Evolutionary conservation across 2,888 invertebrate species (phyloP), one percentile per base, ranked within the genome.

Genomic region (Acronicta aceris): DNA sequence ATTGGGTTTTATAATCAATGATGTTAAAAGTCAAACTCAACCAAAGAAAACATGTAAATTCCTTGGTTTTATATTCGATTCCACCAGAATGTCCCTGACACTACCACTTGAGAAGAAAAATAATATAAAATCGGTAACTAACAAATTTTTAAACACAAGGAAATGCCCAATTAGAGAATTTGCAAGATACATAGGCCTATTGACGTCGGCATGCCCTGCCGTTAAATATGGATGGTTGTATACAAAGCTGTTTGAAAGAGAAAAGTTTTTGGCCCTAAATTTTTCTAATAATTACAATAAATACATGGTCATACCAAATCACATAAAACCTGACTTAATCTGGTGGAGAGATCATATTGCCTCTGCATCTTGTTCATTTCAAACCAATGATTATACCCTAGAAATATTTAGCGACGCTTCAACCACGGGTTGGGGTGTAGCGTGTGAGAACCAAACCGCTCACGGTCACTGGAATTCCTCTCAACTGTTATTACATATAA

Each of bases 341-440:
- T 65, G 60, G 57, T 65, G 60, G 61, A 47, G 9, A 47, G 10
- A 50, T 17, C 42, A 65, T 9, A 60, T 60, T 33, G 21, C 17
- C 1, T 5, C 17, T 5, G 47, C 56, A 10, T 36, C 15, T 36
- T 45, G 15, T 49, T 43, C 56, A 9, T 38, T 53, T 45, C 49
- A 48, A 40, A 47, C 10, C 8, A 50, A 57, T 25, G 30, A 57
- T 54, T 54, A 61, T n/a, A 10, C 0, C 0, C 2, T 58, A 9
- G 40, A 42, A 33, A 62, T 57, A 21, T 60, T 49, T 25, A 60
- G 56, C 13, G 60, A 56, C n/a, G 59, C 59, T 2, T 52, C 55
- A 43, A 40, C n/a, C 3, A 55, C 49, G 1, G 60, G 50, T 5
- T 60, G 53, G 60, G 49, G 55, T 7, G 16, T 43, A 42, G 47